Evolutionary conservation across 2,888 invertebrate genomes (phyloP).

Genomic region (Copidosoma aretas): DNA sequence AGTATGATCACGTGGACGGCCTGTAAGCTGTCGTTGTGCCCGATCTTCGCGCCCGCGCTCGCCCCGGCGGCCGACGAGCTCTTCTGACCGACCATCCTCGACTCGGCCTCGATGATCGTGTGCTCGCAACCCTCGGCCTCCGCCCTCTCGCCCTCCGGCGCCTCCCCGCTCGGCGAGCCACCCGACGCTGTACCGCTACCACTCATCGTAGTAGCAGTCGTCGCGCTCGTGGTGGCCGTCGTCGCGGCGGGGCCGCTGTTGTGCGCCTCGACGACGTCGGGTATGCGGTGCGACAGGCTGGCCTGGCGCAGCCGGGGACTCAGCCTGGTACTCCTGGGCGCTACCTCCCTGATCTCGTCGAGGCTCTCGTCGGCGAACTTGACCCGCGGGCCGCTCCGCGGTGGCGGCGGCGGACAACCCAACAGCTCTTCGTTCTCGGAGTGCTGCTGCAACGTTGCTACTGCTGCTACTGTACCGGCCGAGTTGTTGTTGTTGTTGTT

Average conservation of each 20-base stretch:
- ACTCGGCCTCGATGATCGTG: slow-evolving; percentile 50
- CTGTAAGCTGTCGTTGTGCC: slow-evolving; percentile 58
- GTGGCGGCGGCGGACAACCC: not conserved
- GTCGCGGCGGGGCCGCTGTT: slow-evolving; percentile 4
- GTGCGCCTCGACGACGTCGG: slow-evolving; percentile 55
- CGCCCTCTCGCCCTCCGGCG: slow-evolving; percentile 55
- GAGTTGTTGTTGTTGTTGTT: no score
- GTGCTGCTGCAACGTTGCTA: not conserved
- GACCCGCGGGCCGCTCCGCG: slow-evolving; percentile 21
- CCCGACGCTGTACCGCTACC: no score
- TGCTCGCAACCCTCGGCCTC: slow-evolving; percentile 61
- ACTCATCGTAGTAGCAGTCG: slow-evolving; percentile 6
- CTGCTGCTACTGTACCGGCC: no score
- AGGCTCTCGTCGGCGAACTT: slow-evolving; percentile 35
- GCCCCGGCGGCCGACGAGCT: not conserved
- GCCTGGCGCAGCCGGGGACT: slow-evolving; percentile 43
- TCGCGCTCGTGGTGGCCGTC: not conserved
- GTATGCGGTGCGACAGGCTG: slow-evolving; percentile 48
- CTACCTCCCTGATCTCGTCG: slow-evolving; percentile 16
- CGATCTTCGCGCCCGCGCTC: slow-evolving; percentile 36
- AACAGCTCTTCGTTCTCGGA: slow-evolving; percentile 5
- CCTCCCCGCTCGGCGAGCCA: slow-evolving; percentile 27
- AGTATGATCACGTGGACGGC: slow-evolving; percentile 60
- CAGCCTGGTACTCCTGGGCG: slow-evolving; percentile 34
- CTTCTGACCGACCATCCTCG: slow-evolving; percentile 43